These are phyloP conservation scores for Sula dactylatra DNA, from an alignment of 2,113 vertebrate species.

Conservation along the genomic window DNA sequence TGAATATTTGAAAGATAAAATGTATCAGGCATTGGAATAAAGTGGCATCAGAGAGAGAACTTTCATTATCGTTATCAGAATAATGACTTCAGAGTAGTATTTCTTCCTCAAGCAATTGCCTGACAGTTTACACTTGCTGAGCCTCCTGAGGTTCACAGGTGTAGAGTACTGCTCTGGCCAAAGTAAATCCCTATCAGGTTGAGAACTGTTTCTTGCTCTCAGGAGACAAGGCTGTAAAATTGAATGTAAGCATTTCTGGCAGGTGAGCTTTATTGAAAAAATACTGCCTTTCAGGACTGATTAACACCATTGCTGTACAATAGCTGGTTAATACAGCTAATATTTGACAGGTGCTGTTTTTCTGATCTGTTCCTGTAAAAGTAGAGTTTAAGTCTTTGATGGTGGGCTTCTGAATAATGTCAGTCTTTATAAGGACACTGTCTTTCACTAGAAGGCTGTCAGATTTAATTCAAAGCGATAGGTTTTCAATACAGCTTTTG, in stretches of 20 bases:
- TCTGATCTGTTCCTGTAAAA: background rate
- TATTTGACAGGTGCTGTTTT: background rate
- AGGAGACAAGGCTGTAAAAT: background rate
- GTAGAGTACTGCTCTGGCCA: background rate
- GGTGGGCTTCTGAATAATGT: background rate
- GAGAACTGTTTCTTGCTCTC: background rate
- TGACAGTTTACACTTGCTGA: background rate
- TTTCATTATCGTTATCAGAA: background rate
- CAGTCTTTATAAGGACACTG: background rate
- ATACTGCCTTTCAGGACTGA: background rate
- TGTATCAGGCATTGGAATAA: background rate
- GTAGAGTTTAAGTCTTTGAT: background rate
- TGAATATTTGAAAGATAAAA: background rate
- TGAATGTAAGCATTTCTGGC: background rate
- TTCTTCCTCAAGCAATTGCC: background rate
- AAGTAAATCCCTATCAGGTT: background rate
- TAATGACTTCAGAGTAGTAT: background rate
- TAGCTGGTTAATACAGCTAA: background rate
- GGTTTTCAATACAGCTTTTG: background rate
- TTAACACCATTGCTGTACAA: background rate
- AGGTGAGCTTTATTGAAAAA: background rate
- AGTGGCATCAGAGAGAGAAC: background rate
- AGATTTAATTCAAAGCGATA: background rate
- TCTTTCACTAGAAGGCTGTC: accelerated
- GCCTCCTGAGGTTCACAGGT: background rate